Evolutionary conservation across 2,797 vertebrate genomes (phyloP).

Genomic region (Sus cebifrons): DNA sequence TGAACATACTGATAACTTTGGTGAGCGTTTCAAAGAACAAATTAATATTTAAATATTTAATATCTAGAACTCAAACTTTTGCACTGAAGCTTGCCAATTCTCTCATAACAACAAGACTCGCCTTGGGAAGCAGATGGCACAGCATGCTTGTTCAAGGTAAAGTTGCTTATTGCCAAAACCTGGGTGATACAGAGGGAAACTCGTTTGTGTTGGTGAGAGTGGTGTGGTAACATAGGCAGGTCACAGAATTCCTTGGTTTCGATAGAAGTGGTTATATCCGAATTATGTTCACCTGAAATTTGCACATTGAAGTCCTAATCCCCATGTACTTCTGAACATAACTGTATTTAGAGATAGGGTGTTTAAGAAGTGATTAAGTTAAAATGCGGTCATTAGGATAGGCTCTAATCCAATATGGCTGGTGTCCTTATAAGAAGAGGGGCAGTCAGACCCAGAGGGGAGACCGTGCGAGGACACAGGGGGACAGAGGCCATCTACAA

Average conservation of each 20-base stretch:
- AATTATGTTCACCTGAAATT: not conserved
- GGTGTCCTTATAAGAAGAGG: not conserved
- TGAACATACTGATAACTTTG: slow-evolving; percentile 67
- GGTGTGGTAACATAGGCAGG: not conserved
- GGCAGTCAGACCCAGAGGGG: not conserved
- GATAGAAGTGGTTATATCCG: not conserved
- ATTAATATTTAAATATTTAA: slow-evolving; percentile 82
- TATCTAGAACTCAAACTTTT: slow-evolving; percentile 73
- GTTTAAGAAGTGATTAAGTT: not conserved
- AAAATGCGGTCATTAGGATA: not conserved
- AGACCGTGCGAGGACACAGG: not conserved
- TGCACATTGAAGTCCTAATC: not conserved
- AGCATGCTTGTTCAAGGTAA: slow-evolving; percentile 24
- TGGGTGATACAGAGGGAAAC: not conserved
- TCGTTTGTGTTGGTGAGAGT: not conserved
- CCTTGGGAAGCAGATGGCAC: slow-evolving; percentile 58
- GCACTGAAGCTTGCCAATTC: slow-evolving; percentile 66
- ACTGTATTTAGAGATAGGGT: not conserved
- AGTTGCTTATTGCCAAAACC: slow-evolving; percentile 42
- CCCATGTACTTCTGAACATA: not conserved
- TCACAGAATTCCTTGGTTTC: slow-evolving; percentile 22
- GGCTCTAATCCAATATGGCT: not conserved
- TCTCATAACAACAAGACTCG: slow-evolving; percentile 47
- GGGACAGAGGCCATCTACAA: not conserved
- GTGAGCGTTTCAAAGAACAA: slow-evolving; percentile 73